Evolutionary conservation across 2,797 vertebrate species (phyloP).

Genomic region (Gadopsis bispinosus): DNA sequence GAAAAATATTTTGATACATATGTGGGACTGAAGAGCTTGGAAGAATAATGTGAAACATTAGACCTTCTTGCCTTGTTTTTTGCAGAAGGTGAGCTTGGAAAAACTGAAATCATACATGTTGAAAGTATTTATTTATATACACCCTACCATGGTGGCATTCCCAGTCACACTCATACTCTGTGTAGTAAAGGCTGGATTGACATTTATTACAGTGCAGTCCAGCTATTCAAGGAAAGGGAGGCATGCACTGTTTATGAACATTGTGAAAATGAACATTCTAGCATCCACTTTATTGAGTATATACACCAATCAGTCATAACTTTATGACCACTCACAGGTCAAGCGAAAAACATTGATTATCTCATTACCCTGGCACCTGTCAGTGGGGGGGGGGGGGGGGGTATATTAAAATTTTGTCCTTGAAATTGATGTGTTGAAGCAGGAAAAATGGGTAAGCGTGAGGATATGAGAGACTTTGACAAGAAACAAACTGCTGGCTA

Average conservation of each 20-base stretch:
- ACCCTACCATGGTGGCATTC: neutral
- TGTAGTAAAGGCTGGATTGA: neutral
- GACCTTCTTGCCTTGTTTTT: neutral
- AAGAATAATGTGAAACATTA: constrained; percentile 1
- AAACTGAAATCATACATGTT: constrained; percentile 9
- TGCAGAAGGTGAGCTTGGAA: neutral
- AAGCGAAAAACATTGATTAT: no score
- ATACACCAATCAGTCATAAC: no score
- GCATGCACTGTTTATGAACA: neutral
- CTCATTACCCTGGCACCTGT: no score
- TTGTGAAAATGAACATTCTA: neutral
- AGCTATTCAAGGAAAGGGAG: neutral
- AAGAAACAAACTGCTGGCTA: no score
- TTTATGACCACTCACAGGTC: no score
- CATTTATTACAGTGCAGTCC: neutral
- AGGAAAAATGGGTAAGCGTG: no score
- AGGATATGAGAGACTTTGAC: no score
- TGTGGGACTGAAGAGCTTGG: constrained; percentile 6
- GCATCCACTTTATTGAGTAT: neutral
- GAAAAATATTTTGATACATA: constrained; percentile 5
- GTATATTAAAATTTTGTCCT: no score
- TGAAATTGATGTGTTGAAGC: no score
- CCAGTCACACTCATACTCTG: neutral
- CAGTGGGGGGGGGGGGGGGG: no score
- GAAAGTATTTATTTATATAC: neutral